Conservation (phyloP, 2,113 vertebrate genomes). For the Dromiciops gliroides region DNA sequence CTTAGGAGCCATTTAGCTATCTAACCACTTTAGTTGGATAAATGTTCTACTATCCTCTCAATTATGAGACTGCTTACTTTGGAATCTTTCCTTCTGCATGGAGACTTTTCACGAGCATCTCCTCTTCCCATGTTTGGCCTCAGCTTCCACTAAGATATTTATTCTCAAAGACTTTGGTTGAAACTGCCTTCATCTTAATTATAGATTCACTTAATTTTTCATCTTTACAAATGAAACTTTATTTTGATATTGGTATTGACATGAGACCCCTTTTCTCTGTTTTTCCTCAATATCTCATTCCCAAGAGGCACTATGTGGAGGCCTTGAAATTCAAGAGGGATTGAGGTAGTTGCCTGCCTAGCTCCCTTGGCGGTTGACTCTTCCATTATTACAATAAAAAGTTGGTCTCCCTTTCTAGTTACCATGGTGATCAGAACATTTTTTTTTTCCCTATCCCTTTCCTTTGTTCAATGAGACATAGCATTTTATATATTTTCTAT, state of each 20-base stretch:
- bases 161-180: neutral
- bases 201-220: neutral
- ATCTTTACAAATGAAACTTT: neutral
- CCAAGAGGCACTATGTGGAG: neutral
- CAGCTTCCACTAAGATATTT: neutral
- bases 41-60: conserved; percentile 11
- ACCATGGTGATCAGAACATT: neutral
- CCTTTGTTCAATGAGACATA: neutral
- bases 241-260: neutral
- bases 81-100: neutral
- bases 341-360: neutral
- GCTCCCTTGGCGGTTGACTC: neutral
- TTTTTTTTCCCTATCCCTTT: neutral
- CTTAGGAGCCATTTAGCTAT: neutral
- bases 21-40: conserved; percentile 12
- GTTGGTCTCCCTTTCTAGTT: neutral
- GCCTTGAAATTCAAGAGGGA: neutral
- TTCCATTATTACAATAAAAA: neutral
- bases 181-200: neutral
- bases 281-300: neutral
- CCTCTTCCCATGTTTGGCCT: neutral
- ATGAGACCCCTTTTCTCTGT: neutral
- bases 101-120: neutral
- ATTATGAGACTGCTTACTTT: neutral
- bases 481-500: neutral